phyloP scores from a whole-genome alignment of 2,888 invertebrate species.

The Chromoteleia sp. region DNA sequence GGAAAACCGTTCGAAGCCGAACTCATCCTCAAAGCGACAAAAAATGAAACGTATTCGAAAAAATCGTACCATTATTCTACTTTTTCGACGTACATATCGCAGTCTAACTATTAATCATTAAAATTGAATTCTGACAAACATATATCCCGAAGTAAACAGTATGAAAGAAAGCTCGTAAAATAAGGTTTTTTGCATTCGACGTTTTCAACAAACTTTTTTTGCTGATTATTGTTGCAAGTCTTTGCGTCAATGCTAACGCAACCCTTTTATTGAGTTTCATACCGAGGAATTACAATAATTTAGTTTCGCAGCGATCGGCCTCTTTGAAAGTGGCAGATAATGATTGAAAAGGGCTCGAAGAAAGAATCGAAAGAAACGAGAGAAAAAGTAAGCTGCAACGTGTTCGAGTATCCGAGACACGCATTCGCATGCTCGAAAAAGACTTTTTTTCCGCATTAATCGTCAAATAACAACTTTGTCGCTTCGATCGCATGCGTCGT shows the following conservation, averaged over 20 bases:
- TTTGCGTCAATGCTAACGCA: conserved; percentile 22
- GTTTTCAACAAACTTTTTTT: conserved; percentile 46
- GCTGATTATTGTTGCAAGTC: conserved; percentile 48
- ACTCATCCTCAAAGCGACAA: conserved; percentile 1
- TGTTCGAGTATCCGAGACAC: conserved; percentile 65
- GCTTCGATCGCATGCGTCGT: conserved; percentile 60
- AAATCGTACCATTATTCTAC: background rate
- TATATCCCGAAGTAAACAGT: background rate
- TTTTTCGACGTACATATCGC: conserved; percentile 4
- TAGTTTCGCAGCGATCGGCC: conserved; percentile 62
- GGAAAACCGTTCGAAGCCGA: too few relatives aligned
- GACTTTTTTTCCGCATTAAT: conserved; percentile 55
- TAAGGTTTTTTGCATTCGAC: conserved; percentile 13
- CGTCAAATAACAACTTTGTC: conserved; percentile 69
- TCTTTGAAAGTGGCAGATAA: conserved; percentile 60
- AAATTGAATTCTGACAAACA: conserved; percentile 10
- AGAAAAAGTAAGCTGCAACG: conserved; percentile 50
- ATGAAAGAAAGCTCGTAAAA: conserved; percentile 18
- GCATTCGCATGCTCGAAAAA: conserved; percentile 66
- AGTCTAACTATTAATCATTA: conserved; percentile 3
- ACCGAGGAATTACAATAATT: conserved; percentile 65
- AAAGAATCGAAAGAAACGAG: conserved; percentile 63
- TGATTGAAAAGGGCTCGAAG: conserved; percentile 66
- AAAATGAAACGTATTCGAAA: background rate
- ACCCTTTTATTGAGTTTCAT: conserved; percentile 57